phyloP scores from a whole-genome alignment of 2,797 vertebrate genomes.

The Pseudotriccus pelzelni region DNA sequence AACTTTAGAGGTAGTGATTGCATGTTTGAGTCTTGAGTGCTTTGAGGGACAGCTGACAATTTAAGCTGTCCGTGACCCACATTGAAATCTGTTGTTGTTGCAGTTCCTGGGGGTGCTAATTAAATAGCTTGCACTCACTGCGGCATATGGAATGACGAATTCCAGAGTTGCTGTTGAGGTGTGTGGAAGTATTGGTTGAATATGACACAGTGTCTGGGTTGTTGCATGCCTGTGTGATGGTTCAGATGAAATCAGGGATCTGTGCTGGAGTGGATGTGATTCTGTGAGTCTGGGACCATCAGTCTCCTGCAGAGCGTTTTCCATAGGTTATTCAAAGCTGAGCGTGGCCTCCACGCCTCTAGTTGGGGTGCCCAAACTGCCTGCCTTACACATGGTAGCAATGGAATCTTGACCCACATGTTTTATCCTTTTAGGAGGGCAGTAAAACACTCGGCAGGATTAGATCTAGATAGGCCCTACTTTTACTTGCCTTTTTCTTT shows the following conservation, averaged over 20 bases:
- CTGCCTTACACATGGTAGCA: rapidly evolving
- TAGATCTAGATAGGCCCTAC: not conserved
- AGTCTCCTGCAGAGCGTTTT: not conserved
- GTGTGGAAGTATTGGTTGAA: not conserved
- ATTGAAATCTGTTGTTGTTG: not conserved
- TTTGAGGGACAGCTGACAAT: not conserved
- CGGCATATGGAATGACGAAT: rapidly evolving
- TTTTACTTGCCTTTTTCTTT: not conserved
- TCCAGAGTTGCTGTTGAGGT: not conserved
- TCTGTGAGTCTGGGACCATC: not conserved
- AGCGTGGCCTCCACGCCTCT: not conserved
- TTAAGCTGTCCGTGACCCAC: not conserved
- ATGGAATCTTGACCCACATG: not conserved
- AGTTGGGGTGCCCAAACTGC: not conserved
- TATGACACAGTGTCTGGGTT: not conserved
- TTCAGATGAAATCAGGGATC: not conserved
- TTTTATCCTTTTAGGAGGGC: not conserved
- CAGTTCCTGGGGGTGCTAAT: not conserved
- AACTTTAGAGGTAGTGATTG: not conserved
- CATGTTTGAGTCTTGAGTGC: not conserved
- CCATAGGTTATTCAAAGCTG: not conserved
- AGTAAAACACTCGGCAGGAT: not conserved
- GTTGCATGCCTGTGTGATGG: rapidly evolving
- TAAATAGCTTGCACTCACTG: not conserved
- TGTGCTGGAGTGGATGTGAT: not conserved